phyloP scores from a whole-genome alignment of 1,140 invertebrate species.

The Eumaeus atala region DNA sequence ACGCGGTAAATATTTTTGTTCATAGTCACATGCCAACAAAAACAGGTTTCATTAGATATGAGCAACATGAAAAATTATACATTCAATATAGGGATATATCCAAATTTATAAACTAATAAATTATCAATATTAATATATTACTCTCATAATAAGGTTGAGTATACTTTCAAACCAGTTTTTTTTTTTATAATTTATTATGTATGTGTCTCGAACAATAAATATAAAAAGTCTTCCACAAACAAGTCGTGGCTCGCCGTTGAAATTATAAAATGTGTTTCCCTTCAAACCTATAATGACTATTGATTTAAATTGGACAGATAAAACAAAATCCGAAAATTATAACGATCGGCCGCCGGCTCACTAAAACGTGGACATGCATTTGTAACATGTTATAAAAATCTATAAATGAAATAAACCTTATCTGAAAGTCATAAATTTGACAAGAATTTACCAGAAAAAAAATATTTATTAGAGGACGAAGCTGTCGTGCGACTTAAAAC shows the following conservation, averaged over 20 bases:
- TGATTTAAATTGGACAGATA: conserved; percentile 71
- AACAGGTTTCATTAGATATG: too few species aligned
- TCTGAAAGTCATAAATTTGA: conserved; percentile 11
- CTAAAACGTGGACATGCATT: conserved; percentile 36
- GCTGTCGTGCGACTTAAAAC: conserved; percentile 4
- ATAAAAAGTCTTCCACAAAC: conserved; percentile 28
- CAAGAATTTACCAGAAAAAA: conserved; percentile 7
- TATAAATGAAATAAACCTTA: conserved; percentile 10
- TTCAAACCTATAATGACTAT: conserved; percentile 69
- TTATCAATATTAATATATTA: too few species aligned
- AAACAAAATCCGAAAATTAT: conserved; percentile 70
- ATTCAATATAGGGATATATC: too few species aligned
- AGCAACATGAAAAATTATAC: too few species aligned
- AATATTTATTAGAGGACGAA: conserved; percentile 2
- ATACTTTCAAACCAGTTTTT: too few species aligned
- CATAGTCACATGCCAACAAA: too few species aligned
- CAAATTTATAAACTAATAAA: too few species aligned
- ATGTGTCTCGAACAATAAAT: too few species aligned
- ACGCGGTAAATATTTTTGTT: too few species aligned
- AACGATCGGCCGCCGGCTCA: conserved; percentile 49
- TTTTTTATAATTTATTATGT: too few species aligned
- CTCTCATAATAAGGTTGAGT: too few species aligned
- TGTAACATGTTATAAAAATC: conserved; percentile 9
- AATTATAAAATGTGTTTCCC: conserved; percentile 60
- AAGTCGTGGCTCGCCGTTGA: conserved; percentile 50